Conservation (phyloP, 2,113 vertebrate genomes). For the Oplegnathus fasciatus region DNA sequence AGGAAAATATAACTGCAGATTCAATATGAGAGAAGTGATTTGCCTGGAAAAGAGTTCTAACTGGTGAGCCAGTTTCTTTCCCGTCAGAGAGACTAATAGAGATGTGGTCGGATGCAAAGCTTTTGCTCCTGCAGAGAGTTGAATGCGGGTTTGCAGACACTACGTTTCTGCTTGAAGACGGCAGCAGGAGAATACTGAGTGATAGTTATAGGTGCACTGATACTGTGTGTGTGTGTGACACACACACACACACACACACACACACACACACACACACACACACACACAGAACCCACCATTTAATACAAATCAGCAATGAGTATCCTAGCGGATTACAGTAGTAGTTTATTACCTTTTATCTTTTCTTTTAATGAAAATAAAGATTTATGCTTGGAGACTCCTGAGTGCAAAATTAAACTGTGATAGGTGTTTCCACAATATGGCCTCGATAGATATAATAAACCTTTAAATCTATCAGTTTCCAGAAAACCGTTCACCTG, state of each 20-base stretch:
- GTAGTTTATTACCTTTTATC: slow-evolving; percentile 14
- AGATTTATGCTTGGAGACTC: slow-evolving; percentile 1
- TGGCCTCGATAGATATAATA: background rate
- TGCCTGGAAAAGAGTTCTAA: background rate
- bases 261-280: no score
- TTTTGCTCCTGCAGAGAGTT: slow-evolving; percentile 6
- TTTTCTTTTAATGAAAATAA: slow-evolving; percentile 25
- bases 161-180: slow-evolving; percentile 22
- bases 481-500: background rate
- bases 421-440: slow-evolving; percentile 3
- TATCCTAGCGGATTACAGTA: background rate
- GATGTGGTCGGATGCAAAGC: slow-evolving; percentile 29
- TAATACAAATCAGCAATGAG: slow-evolving; percentile 4
- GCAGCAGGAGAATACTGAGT: slow-evolving; percentile 18
- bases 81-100: slow-evolving; percentile 14
- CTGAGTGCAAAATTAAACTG: background rate
- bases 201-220: slow-evolving; percentile 6
- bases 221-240: background rate
- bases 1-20: slow-evolving; percentile 15
- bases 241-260: no score
- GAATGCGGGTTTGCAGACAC: slow-evolving; percentile 24
- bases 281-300: background rate
- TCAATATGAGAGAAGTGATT: slow-evolving; percentile 26
- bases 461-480: slow-evolving; percentile 10
- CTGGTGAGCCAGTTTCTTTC: slow-evolving; percentile 10